Conservation (phyloP, 2,888 invertebrate species). For the Pardosa pseudoannulata region DNA sequence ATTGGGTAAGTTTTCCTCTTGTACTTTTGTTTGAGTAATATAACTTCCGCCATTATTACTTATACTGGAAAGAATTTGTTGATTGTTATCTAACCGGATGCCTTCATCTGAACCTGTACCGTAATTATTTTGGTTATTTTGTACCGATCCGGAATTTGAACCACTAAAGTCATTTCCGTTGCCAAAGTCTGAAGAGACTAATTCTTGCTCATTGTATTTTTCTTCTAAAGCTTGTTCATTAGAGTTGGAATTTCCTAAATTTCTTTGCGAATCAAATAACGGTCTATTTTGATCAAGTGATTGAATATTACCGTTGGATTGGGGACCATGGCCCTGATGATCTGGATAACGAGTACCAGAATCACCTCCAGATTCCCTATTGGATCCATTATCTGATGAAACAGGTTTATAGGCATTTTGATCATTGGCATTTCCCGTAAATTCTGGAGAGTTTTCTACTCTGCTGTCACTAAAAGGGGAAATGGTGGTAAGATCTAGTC, state of each 20-base stretch:
- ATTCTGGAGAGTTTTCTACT: not conserved
- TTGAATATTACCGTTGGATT: not conserved
- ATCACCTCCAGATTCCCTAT: not conserved
- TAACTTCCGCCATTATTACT: not conserved
- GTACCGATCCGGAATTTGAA: not conserved
- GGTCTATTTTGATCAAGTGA: not conserved
- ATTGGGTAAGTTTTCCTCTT: not conserved
- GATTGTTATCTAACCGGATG: not conserved
- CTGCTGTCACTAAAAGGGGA: not conserved
- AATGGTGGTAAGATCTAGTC: not conserved
- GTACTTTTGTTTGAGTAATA: not conserved
- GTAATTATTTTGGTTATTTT: not conserved
- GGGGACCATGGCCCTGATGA: constrained; percentile 1
- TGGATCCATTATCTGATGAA: not conserved
- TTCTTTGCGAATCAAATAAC: too few relatives aligned
- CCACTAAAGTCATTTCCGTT: not conserved
- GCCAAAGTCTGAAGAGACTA: too few relatives aligned
- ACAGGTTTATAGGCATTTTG: not conserved
- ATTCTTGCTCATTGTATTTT: too few relatives aligned
- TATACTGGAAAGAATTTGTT: not conserved
- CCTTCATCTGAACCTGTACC: not conserved
- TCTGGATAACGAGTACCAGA: constrained; percentile 18
- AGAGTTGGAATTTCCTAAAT: too few relatives aligned
- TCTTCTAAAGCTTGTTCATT: too few relatives aligned
- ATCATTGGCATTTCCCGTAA: not conserved